phyloP scores from a whole-genome alignment of 2,113 vertebrate species.

The Prionailurus bengalensis region DNA sequence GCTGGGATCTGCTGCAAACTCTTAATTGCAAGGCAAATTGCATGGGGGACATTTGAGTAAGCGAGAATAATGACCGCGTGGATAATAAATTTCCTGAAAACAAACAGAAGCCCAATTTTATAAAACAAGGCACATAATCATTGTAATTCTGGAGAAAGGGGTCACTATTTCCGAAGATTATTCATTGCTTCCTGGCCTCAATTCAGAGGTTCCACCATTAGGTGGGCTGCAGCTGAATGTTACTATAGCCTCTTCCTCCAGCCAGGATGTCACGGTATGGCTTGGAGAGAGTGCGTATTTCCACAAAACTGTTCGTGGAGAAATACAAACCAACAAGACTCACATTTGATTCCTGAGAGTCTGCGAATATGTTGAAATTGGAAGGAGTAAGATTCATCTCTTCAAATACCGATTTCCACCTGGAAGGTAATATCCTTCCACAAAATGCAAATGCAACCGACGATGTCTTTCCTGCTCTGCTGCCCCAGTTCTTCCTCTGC shows the following conservation, averaged over 20 bases:
- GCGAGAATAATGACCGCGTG: constrained; percentile 59
- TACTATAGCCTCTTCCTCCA: constrained; percentile 10
- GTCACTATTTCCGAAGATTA: constrained; percentile 75
- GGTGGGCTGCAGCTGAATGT: constrained; percentile 44
- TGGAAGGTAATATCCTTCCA: not conserved
- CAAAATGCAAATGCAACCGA: not conserved
- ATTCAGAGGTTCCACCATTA: constrained; percentile 65
- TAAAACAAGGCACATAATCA: constrained; percentile 70
- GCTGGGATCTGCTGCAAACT: constrained; percentile 71
- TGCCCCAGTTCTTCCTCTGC: constrained; percentile 5
- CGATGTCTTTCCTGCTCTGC: not conserved
- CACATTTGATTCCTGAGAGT: constrained; percentile 39
- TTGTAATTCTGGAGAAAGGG: constrained; percentile 71
- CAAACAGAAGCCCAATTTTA: constrained; percentile 72
- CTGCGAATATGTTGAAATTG: not conserved
- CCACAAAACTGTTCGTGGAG: constrained; percentile 3
- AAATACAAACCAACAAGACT: constrained; percentile 65
- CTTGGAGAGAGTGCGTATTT: not conserved
- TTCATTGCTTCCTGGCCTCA: constrained; percentile 69
- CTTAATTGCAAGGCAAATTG: constrained; percentile 78
- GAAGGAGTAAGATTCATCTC: constrained; percentile 7
- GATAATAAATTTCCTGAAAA: constrained; percentile 74
- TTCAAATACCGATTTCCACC: constrained; percentile 33
- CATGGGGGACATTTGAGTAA: constrained; percentile 60
- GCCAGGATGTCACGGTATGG: not conserved